Evolutionary conservation across 2,888 invertebrate genomes (phyloP).

Genomic region (Abrostola triplasia): DNA sequence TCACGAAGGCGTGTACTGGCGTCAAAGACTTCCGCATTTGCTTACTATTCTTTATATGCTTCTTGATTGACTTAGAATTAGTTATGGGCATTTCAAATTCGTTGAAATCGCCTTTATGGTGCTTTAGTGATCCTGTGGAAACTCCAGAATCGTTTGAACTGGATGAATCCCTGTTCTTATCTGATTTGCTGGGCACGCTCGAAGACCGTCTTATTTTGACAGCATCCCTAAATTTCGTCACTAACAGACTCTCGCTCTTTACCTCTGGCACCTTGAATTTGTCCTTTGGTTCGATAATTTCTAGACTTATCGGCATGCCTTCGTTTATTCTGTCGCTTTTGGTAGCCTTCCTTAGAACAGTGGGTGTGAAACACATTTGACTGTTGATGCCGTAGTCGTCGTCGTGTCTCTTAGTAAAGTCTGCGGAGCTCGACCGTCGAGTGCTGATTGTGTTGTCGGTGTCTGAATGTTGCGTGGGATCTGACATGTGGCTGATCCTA

Average conservation of each 20-base stretch:
- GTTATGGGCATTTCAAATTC: conserved; percentile 89
- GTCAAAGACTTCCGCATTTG: conserved; percentile 81
- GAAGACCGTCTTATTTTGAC: conserved; percentile 91
- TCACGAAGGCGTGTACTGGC: conserved; percentile 88
- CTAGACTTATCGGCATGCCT: conserved; percentile 65
- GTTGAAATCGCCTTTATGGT: conserved; percentile 88
- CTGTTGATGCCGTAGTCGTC: conserved; percentile 78
- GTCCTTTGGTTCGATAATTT: conserved; percentile 69
- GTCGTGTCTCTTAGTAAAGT: conserved; percentile 89
- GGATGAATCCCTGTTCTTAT: conserved; percentile 91
- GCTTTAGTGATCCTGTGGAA: conserved; percentile 90
- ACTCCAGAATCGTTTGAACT: conserved; percentile 92
- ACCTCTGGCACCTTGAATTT: conserved; percentile 81
- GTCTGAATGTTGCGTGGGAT: conserved; percentile 82
- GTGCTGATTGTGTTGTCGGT: conserved; percentile 80
- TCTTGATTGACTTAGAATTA: conserved; percentile 82
- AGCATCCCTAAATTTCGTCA: conserved; percentile 84
- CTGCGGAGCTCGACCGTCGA: conserved; percentile 89
- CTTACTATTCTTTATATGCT: conserved; percentile 80
- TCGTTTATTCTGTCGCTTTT: conserved; percentile 80
- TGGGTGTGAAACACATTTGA: conserved; percentile 80
- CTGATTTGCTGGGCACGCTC: conserved; percentile 91
- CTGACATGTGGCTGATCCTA: conserved; percentile 86
- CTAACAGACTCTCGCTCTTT: conserved; percentile 79
- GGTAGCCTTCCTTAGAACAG: conserved; percentile 76